Base-by-base conservation (phyloP, 2,888 invertebrate genomes). In the Cosmia pyralina region DNA sequence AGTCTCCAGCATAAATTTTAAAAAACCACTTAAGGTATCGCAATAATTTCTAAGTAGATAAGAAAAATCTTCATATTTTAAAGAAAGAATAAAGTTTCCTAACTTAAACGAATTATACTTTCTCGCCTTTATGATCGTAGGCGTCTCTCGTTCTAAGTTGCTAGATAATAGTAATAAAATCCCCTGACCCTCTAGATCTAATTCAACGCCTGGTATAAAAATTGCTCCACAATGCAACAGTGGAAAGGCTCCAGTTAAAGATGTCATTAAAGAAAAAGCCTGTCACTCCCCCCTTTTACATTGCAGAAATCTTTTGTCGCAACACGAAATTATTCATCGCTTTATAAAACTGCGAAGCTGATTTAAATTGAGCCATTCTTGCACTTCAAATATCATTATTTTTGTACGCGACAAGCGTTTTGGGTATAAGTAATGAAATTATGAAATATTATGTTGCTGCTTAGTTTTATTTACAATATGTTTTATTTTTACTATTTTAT, bases 291-390 rank as follows among this genome's bases (percentile, higher is more conserved):
- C 74, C 81, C 83, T 85, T 87, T 86, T 85, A 85, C 82, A 84
- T 84, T 88, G 87, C 85, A 87, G 72, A 81, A 87, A 86, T 87
- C 87, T 88, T 90, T 90, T 90, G 88, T 89, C 86, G 87, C 87
- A 88, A 88, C 87, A 88, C 81, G 82, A 87, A 87, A 86, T 87
- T 88, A 88, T 88, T 88, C 85, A 84, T 77, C 78, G 78, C 85
- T 88, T 86, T 87, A 84, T 86, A 82, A 75, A 79, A 82, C 73
- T 77, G 77, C 52, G 77, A 77, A 79, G 77, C 75, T 81, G 76
- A 82, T 84, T 87, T 82, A 86, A 87, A 87, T 87, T 84, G 72
- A 81, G 82, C 79, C 80, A 81, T 87, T 87, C 65, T 76, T 73
- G 73, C 65, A 72, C 68, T 74, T 75, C 69, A 77, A 79, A 77